Evolutionary conservation across 2,888 invertebrate species (phyloP).

Genomic region (Oscheius sp.): DNA sequence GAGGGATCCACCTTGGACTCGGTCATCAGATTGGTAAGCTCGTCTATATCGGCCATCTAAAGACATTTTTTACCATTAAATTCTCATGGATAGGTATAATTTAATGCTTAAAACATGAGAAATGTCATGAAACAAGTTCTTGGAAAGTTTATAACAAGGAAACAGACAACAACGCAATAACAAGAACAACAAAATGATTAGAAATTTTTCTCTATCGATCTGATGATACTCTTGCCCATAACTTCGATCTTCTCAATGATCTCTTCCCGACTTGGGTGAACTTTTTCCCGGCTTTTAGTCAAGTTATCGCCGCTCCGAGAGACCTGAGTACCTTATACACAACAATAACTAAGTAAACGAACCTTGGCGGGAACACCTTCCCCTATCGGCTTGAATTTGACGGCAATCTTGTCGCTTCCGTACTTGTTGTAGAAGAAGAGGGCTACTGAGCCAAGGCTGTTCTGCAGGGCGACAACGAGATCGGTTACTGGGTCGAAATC

Average conservation of each 20-base stretch:
- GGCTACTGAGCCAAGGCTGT: slow-evolving; percentile 76
- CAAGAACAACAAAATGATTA: slow-evolving; percentile 10
- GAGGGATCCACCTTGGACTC: slow-evolving; percentile 50
- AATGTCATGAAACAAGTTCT: background rate
- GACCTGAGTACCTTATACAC: too few relatives aligned
- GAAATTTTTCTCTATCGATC: background rate
- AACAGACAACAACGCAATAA: slow-evolving; percentile 8
- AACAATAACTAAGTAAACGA: background rate
- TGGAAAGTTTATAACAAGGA: slow-evolving; percentile 1
- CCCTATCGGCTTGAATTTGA: slow-evolving; percentile 52
- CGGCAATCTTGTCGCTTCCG: slow-evolving; percentile 79
- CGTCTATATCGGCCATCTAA: slow-evolving; percentile 24
- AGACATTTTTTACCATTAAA: slow-evolving; percentile 1
- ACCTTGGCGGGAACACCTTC: slow-evolving; percentile 50
- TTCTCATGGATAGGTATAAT: background rate
- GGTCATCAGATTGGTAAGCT: slow-evolving; percentile 2
- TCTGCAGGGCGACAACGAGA: slow-evolving; percentile 82
- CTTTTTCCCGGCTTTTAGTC: too few relatives aligned
- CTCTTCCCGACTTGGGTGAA: slow-evolving; percentile 47
- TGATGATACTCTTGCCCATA: slow-evolving; percentile 51
- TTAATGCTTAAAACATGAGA: background rate
- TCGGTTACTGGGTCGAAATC: slow-evolving; percentile 83
- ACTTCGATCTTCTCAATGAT: slow-evolving; percentile 52
- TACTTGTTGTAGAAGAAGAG: slow-evolving; percentile 89
- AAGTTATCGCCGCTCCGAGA: too few relatives aligned